Evolutionary conservation across 2,797 vertebrate species (phyloP), one percentile per base, ranked within the genome.

Genomic region (Euphonia xanthogaster): DNA sequence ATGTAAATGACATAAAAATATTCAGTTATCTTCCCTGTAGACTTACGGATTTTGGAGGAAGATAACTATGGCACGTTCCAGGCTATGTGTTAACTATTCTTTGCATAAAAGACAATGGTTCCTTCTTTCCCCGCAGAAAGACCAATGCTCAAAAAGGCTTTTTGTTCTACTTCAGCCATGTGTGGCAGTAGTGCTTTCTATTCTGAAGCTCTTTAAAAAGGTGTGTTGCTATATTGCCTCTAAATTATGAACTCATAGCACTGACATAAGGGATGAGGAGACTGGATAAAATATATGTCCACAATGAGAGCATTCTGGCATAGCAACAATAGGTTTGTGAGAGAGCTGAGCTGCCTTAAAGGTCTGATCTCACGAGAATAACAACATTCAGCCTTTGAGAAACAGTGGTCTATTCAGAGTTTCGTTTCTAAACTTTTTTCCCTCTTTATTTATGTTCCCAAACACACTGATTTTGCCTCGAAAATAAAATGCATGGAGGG

Each of bases 171-270:
- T 54, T 27, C 17, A 47, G 31, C 14, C 33, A 19, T 30, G 13
- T 31, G 53, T 48, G 82, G 78, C 54, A 86, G 60, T 14, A 53
- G 42, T 7, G 28, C 30, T 57, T 90, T 31, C 6, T 62, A 28
- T 77, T 87, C 75, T 57, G 57, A 68, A 68, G 42, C 39, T 67
- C 44, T 57, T 84, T 65, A 10, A 55, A 87, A 90, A 78, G n/a
- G 11, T 11, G 10, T 66, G n/a, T 48, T 70, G 37, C 44, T 86
- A 23, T 83, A 72, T 78, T 70, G 9, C 58, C 60, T 74, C 51
- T 96, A 78, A 93, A 44, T 91, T 92, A 86, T 76, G 72, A 94
- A 85, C 71, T 90, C 85, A 44, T 30, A 58, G 65, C 63, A 72
- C 47, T 91, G 67, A 30, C 62, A 17, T 20, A 30, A 89, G 24